A percentile compares a stretch with the other conserved stretches of the same genome.
phyloP scores from a whole-genome alignment of 2,113 vertebrate genomes.

The Ictalurus furcatus region DNA sequence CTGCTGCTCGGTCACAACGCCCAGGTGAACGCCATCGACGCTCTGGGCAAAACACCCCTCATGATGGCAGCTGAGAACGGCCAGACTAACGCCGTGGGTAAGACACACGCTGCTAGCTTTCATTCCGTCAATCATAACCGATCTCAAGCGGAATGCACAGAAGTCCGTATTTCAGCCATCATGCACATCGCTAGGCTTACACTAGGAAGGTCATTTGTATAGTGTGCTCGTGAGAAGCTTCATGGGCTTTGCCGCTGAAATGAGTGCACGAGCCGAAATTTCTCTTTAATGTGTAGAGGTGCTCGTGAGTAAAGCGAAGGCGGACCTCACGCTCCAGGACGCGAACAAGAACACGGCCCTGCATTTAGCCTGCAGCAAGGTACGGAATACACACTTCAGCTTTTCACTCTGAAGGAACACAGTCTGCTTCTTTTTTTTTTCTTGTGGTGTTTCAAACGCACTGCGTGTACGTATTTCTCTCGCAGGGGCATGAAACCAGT shows the following conservation, averaged over 20 bases:
- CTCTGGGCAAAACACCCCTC: slow-evolving; percentile 89
- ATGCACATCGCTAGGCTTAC: neutral
- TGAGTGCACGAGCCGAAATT: neutral
- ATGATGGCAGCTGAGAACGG: slow-evolving; percentile 99
- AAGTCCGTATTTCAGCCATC: neutral
- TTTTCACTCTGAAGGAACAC: neutral
- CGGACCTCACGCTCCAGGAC: slow-evolving; percentile 95
- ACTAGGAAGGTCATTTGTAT: neutral
- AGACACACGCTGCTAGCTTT: slow-evolving; percentile 6
- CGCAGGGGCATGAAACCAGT: slow-evolving; percentile 99
- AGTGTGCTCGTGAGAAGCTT: neutral
- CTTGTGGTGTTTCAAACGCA: neutral
- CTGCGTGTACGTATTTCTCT: slow-evolving; percentile 31
- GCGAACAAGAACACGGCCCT: slow-evolving; percentile 94
- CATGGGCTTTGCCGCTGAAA: neutral
- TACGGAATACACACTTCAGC: slow-evolving; percentile 60
- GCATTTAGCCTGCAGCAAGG: slow-evolving; percentile 98
- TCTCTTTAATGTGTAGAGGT: slow-evolving; percentile 78
- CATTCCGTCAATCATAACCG: neutral
- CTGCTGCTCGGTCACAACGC: slow-evolving; percentile 94
- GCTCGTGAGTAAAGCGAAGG: slow-evolving; percentile 96
- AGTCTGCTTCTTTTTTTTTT: neutral
- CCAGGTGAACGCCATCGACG: slow-evolving; percentile 88
- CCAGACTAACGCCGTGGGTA: slow-evolving; percentile 96
- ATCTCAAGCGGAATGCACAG: neutral